Evolutionary conservation across 2,797 vertebrate genomes (phyloP).

Genomic region (Anas capensis): DNA sequence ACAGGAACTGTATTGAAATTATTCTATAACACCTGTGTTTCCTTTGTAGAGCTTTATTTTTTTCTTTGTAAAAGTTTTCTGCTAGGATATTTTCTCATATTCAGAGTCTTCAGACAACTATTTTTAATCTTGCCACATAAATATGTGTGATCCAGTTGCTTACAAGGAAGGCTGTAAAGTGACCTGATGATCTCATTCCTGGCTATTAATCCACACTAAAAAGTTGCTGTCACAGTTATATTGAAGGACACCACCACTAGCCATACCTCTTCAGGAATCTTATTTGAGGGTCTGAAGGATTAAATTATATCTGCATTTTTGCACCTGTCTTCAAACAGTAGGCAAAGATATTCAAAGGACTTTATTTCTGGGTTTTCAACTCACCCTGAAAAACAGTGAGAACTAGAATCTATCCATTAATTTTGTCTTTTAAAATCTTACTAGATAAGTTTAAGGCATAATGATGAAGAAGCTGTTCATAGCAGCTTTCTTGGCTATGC

Average conservation of each 20-base stretch:
- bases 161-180: background rate
- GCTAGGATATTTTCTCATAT: background rate
- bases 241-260: background rate
- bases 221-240: background rate
- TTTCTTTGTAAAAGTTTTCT: background rate
- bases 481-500: background rate
- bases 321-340: background rate
- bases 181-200: background rate
- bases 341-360: background rate
- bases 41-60: background rate
- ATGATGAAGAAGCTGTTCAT: background rate
- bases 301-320: background rate
- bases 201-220: background rate
- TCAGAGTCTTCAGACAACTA: background rate
- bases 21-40: background rate
- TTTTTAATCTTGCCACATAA: background rate
- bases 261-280: background rate
- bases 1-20: background rate
- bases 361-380: background rate
- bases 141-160: background rate
- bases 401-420: background rate
- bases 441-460: background rate
- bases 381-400: background rate
- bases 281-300: background rate
- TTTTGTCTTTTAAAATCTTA: conserved; percentile 7